A percentile compares a stretch with the other conserved stretches of the same genome.
Evolutionary conservation across 2,888 invertebrate species (phyloP).

Genomic region (Amphipoea oculea): DNA sequence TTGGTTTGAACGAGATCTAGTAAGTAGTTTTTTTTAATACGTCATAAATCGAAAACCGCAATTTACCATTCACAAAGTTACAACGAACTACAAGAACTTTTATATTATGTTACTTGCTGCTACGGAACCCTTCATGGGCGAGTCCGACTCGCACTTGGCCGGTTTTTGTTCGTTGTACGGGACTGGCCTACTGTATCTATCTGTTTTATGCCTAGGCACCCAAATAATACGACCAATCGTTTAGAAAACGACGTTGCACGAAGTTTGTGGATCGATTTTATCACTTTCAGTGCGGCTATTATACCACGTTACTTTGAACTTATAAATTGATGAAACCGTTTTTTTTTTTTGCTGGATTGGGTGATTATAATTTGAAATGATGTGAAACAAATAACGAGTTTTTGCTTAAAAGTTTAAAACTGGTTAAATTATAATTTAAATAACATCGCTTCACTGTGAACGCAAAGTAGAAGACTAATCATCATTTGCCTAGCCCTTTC

Average conservation of each 20-base stretch:
- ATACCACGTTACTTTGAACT: slow-evolving; percentile 35
- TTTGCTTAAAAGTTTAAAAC: background rate
- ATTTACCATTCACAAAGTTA: too few species aligned
- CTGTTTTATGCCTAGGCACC: background rate
- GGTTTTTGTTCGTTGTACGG: background rate
- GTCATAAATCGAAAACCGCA: too few species aligned
- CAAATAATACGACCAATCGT: slow-evolving; percentile 57
- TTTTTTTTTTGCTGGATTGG: background rate
- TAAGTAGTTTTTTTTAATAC: too few species aligned
- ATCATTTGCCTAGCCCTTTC: background rate
- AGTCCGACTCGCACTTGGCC: too few species aligned
- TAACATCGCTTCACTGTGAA: background rate
- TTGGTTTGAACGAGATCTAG: too few species aligned
- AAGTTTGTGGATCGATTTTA: slow-evolving; percentile 61
- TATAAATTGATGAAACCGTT: slow-evolving; percentile 35
- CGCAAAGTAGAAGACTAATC: background rate
- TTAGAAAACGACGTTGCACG: slow-evolving; percentile 51
- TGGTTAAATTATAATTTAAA: background rate
- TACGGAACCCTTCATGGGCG: too few species aligned
- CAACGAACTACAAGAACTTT: too few species aligned
- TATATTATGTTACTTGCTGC: too few species aligned
- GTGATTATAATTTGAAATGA: background rate
- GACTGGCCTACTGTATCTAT: background rate
- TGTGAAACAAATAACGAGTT: background rate
- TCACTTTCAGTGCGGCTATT: slow-evolving; percentile 49